phyloP scores from a whole-genome alignment of 2,888 invertebrate genomes.

The Phalera bucephala region DNA sequence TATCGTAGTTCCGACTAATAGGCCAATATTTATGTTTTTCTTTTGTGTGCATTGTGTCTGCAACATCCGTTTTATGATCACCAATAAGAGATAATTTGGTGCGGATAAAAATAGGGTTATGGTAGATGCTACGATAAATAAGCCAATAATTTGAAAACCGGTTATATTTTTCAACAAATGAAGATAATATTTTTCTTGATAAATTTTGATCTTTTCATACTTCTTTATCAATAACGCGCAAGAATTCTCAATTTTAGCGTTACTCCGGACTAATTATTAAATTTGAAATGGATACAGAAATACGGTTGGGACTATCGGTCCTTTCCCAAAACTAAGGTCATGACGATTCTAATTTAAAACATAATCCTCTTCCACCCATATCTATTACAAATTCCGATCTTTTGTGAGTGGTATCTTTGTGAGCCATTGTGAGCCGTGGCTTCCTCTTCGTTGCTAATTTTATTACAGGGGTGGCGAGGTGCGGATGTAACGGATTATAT shows the following conservation, averaged over 20 bases:
- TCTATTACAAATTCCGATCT: conserved; percentile 36
- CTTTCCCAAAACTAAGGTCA: too few relatives aligned
- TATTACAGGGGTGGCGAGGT: conserved; percentile 50
- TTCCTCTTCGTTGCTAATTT: conserved; percentile 66
- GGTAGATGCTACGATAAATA: conserved; percentile 11
- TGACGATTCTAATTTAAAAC: conserved; percentile 11
- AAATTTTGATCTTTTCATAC: too few relatives aligned
- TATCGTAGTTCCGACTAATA: conserved; percentile 78
- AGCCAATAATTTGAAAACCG: background rate
- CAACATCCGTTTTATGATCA: conserved; percentile 55
- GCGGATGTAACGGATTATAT: conserved; percentile 68
- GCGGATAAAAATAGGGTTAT: conserved; percentile 35
- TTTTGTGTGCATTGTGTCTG: conserved; percentile 60
- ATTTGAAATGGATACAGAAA: too few relatives aligned
- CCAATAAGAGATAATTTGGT: conserved; percentile 30
- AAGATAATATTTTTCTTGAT: too few relatives aligned
- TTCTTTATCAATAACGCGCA: too few relatives aligned
- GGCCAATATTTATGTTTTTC: conserved; percentile 73
- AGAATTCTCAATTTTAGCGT: too few relatives aligned
- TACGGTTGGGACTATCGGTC: too few relatives aligned
- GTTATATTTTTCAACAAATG: too few relatives aligned
- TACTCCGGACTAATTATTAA: too few relatives aligned
- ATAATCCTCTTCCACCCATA: conserved; percentile 30
- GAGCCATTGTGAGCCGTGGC: conserved; percentile 55
- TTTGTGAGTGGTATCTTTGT: conserved; percentile 30